Evolutionary conservation across 2,888 invertebrate genomes (phyloP), one percentile per base, ranked within the genome.

Genomic region (Drosophila austrosaltans): DNA sequence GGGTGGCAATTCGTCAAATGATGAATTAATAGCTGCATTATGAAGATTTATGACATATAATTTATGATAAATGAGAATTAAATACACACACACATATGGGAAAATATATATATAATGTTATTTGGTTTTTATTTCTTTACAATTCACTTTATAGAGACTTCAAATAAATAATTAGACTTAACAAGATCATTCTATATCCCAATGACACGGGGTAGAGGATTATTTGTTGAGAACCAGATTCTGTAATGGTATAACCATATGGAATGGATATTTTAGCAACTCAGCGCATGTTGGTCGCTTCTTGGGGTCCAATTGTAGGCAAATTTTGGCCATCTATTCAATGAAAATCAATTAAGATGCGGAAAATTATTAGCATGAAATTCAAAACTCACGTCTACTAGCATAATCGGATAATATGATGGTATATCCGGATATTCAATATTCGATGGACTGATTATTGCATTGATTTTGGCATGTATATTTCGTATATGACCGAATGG

Each of bases 401-500:
- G 78, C 90, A 93, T 92, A 22, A 80, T 67, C n/a, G 93, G 93
- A 86, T 93, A 94, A 93, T 93, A 90, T 90, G 93, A 92, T 63
- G 94, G 93, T 36, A 93, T 92, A 0, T 93, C 92, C 60, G 96
- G 96, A 92, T 96, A 98, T 61, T 94, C 94, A 81, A 98, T 97
- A 74, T 93, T 94, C 66, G 94, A 94, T 8, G 96, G 95, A 92
- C 96, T 95, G 57, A 95, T 94, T 79, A 98, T 97, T 69, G 96
- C 96, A 79, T 94, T 94, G 63, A 97, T 93, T 93, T 98, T 98
- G 44, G 94, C 94, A 91, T 95, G 94, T 73, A 94, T 94, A 78
- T 95, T 94, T 44, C 93, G 93, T 77, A 98, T 95, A 91, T 97
- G 96, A 48, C 96, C 96, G 93, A 98, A 99, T 0, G 99, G 99